A percentile compares a stretch with the other conserved stretches of the same genome.
Evolutionary conservation across 1,140 invertebrate genomes (phyloP).

Genomic region (Aphelinus atriplicis): DNA sequence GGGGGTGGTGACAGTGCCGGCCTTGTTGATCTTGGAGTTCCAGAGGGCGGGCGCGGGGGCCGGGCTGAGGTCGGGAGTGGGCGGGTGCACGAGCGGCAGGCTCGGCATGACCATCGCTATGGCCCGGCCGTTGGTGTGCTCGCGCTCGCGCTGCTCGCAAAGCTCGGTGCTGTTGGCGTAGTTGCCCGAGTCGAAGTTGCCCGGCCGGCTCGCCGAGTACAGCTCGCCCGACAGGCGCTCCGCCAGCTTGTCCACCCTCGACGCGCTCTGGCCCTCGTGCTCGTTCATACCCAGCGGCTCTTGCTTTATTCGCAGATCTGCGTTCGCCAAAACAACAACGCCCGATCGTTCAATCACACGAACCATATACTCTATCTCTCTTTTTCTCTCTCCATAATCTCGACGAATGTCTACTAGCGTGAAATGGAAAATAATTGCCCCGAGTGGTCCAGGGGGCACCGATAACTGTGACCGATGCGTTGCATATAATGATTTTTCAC

Average conservation of each 20-base stretch:
- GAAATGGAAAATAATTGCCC: no score
- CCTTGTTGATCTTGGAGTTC: conserved; percentile 70
- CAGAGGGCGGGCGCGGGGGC: conserved; percentile 62
- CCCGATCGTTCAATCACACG: no score
- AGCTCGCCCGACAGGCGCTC: conserved; percentile 63
- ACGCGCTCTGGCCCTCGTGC: conserved; percentile 52
- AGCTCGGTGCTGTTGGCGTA: conserved; percentile 55
- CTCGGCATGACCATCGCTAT: conserved; percentile 52
- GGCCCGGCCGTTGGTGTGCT: conserved; percentile 42
- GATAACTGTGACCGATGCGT: no score
- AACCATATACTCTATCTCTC: no score
- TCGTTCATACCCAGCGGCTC: conserved; percentile 65
- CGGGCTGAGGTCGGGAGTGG: conserved; percentile 64
- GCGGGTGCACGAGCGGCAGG: conserved; percentile 55
- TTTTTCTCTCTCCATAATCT: no score
- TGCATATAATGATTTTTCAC: no score
- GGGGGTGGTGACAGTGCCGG: conserved; percentile 69
- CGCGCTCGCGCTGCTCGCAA: conserved; percentile 6
- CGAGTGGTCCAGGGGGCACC: no score
- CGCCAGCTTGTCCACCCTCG: conserved; percentile 59
- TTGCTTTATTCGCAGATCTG: conserved; percentile 74
- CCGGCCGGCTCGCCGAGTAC: conserved; percentile 53
- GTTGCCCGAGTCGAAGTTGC: conserved; percentile 54
- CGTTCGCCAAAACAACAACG: neutral
- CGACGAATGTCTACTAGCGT: no score